phyloP scores from a whole-genome alignment of 1,140 invertebrate species.

The Anadara kagoshimensis region DNA sequence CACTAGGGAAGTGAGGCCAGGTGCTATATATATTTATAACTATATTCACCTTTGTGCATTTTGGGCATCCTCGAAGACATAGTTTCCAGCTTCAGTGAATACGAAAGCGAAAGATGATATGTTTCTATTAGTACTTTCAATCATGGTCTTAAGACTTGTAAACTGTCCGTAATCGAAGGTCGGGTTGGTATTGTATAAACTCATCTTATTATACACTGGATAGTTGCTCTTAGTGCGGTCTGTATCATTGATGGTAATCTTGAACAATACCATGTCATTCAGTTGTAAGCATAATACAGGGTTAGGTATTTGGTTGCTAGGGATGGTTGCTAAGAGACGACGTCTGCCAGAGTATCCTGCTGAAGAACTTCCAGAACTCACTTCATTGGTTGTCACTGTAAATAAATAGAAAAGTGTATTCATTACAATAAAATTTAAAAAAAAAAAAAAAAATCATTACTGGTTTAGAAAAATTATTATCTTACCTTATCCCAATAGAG shows the following conservation, averaged over 20 bases:
- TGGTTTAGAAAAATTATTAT: too few relatives aligned
- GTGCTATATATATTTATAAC: too few relatives aligned
- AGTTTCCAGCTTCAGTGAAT: slow-evolving; percentile 68
- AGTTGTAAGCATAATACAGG: slow-evolving; percentile 66
- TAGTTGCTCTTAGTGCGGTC: slow-evolving; percentile 66
- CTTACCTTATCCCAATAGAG: too few relatives aligned
- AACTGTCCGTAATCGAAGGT: slow-evolving; percentile 70
- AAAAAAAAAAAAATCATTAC: slow-evolving; percentile 4
- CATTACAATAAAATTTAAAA: neutral
- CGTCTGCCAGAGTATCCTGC: slow-evolving; percentile 38
- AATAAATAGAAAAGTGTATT: slow-evolving; percentile 15
- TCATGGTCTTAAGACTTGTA: slow-evolving; percentile 56
- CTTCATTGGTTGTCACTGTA: slow-evolving; percentile 28
- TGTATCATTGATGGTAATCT: slow-evolving; percentile 55
- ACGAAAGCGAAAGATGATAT: slow-evolving; percentile 63
- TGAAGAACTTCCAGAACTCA: slow-evolving; percentile 18
- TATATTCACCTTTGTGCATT: slow-evolving; percentile 37
- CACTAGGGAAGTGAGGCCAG: too few relatives aligned
- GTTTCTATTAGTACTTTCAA: slow-evolving; percentile 66
- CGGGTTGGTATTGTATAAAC: slow-evolving; percentile 69
- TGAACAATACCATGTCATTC: slow-evolving; percentile 66
- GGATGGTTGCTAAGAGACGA: slow-evolving; percentile 58
- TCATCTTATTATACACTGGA: slow-evolving; percentile 67
- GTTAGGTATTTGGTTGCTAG: slow-evolving; percentile 62
- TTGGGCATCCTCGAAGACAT: slow-evolving; percentile 66